phyloP scores from a whole-genome alignment of 2,113 vertebrate genomes.

The Rhinolophus ferrumequinum region DNA sequence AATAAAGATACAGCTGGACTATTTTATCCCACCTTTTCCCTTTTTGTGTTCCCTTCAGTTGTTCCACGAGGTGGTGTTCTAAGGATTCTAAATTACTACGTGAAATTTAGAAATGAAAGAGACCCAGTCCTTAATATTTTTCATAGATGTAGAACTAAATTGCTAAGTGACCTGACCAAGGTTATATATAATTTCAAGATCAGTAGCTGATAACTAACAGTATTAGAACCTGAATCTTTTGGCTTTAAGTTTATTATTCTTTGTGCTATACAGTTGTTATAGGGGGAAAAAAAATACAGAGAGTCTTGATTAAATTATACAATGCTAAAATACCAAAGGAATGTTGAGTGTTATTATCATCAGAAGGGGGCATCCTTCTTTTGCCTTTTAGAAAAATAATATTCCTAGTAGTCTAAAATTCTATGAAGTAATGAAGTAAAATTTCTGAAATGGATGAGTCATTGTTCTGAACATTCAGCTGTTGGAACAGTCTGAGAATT shows the following conservation, averaged over 20 bases:
- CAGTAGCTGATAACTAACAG: background rate
- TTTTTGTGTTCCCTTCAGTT: background rate
- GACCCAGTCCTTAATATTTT: background rate
- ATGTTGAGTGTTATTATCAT: no score
- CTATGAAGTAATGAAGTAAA: conserved; percentile 32
- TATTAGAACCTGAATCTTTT: background rate
- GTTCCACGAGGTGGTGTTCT: background rate
- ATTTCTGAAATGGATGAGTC: background rate
- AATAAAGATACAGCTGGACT: background rate
- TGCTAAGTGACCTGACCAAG: background rate
- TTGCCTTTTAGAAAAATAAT: background rate
- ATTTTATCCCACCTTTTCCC: background rate
- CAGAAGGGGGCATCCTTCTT: no score
- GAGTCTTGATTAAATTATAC: background rate
- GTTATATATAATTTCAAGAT: background rate
- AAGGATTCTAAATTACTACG: background rate
- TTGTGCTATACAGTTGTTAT: background rate
- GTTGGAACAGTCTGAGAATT: background rate
- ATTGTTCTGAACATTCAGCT: background rate
- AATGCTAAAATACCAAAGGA: background rate
- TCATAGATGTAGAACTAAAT: conserved; percentile 19
- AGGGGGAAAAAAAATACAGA: background rate
- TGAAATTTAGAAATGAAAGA: conserved; percentile 25
- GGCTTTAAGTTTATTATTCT: background rate
- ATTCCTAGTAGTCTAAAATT: conserved; percentile 40